A percentile compares a stretch with the other conserved stretches of the same genome.
phyloP scores from a whole-genome alignment of 2,797 vertebrate genomes.

The Sparus aurata region DNA sequence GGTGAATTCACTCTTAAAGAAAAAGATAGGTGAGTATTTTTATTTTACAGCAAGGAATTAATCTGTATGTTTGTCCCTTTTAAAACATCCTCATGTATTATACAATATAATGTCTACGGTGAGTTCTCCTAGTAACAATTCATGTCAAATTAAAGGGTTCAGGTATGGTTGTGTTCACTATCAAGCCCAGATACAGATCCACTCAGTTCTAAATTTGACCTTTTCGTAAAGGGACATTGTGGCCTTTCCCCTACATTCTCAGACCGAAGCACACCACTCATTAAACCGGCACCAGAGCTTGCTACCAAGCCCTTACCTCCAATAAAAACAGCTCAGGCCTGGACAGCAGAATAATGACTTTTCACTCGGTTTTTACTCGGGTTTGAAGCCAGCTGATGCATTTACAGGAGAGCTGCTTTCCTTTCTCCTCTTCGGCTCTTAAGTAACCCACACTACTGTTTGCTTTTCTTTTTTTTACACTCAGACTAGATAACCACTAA shows the following conservation, averaged over 20 bases:
- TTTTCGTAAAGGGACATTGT: constrained; percentile 62
- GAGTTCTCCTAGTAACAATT: neutral
- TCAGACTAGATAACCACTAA: neutral
- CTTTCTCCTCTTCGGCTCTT: neutral
- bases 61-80: constrained; percentile 20
- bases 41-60: constrained; percentile 10
- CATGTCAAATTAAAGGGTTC: constrained; percentile 4
- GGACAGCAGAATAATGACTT: constrained; percentile 53
- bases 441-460: constrained; percentile 1
- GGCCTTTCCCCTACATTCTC: constrained; percentile 67
- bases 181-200: neutral
- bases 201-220: constrained; percentile 62
- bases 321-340: constrained; percentile 66
- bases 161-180: constrained; percentile 10
- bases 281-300: constrained; percentile 61
- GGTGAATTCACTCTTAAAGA: constrained; percentile 52
- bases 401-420: constrained; percentile 27
- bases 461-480: neutral
- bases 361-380: constrained; percentile 44
- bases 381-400: constrained; percentile 53
- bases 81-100: constrained; percentile 6
- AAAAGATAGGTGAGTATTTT: constrained; percentile 22
- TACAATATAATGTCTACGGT: constrained; percentile 3
- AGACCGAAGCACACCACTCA: constrained; percentile 42
- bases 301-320: constrained; percentile 43